phyloP scores from a whole-genome alignment of 2,888 invertebrate species.

The Drosophila austrosaltans region DNA sequence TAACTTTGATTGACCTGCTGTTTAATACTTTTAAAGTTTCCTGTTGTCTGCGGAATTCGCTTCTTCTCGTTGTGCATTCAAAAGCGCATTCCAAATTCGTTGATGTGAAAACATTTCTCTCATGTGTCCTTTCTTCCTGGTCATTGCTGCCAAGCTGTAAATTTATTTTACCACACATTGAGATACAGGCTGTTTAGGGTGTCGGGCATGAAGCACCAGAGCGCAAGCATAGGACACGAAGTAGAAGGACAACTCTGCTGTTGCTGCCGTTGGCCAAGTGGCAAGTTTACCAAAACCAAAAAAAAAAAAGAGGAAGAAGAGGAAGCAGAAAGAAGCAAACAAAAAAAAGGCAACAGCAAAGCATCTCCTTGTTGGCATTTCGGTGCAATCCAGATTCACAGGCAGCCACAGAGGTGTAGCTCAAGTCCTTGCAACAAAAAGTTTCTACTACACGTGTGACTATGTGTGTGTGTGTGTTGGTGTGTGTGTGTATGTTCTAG shows the following conservation, averaged over 20 bases:
- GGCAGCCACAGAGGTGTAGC: conserved; percentile 53
- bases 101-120: conserved; percentile 1
- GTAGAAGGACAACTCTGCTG: conserved; percentile 41
- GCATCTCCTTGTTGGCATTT: conserved; percentile 39
- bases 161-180: conserved; percentile 62
- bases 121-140: conserved; percentile 25
- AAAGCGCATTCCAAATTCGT: conserved; percentile 16
- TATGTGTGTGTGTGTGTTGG: conserved; percentile 26
- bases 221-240: conserved; percentile 5
- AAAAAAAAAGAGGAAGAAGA: conserved; percentile 8
- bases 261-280: conserved; percentile 39
- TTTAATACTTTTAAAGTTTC: background rate
- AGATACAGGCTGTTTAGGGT: conserved; percentile 41
- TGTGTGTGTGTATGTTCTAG: conserved; percentile 24
- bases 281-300: conserved; percentile 53
- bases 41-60: background rate
- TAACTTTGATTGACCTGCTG: background rate
- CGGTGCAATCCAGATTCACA: conserved; percentile 39
- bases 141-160: conserved; percentile 47
- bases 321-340: conserved; percentile 8
- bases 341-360: conserved; percentile 26
- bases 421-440: conserved; percentile 49
- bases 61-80: background rate
- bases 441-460: conserved; percentile 56
- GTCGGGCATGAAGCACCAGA: conserved; percentile 18